Evolutionary conservation across 2,888 invertebrate genomes (phyloP), one percentile per base, ranked within the genome.

Genomic region (Pterobdella sp.): DNA sequence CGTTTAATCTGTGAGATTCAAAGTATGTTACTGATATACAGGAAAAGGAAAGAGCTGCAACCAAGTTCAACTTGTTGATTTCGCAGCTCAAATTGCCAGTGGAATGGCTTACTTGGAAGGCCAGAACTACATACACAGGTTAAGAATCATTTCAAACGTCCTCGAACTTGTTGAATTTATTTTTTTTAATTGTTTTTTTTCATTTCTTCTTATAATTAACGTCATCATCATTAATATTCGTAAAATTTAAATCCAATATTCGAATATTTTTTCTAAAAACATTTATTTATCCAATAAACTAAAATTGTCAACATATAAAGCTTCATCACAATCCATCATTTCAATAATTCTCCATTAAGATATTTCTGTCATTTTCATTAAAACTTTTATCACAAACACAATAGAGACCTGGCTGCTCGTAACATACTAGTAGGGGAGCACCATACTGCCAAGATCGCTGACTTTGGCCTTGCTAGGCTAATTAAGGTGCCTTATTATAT

Each of bases 31-130:
- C 42, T 52, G 22, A 7, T 1, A 3, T 52, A 34, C 42, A 91
- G 92, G 93, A 80, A 93, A 94, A 86, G 94, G 95, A 42, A 89
- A 94, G 80, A 89, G 88, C 65, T 86, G 96, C 80, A 94, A 94
- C 85, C 88, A 96, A 80, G 91, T 92, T 77, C 93, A 93, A 84
- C 87, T 98, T 80, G 95, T 98, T 81, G 97, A 98, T 84, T 94
- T 97, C 91, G 92, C 95, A 67, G 94, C 96, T 36, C 97, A 98
- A 86, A 96, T 98, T 79, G 97, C 98, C 1, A 91, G 94, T 78
- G 98, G 98, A 77, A 98, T 98, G 98, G 95, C 97, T 67, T 98
- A 96, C 85, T 88, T 98, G 79, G 98, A 98, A 86, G 93, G 93
- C 68, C 95, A 97, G 86, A 97, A 97, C 86, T 98, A 97, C 85